A percentile compares a stretch with the other conserved stretches of the same genome.
phyloP scores from a whole-genome alignment of 1,140 invertebrate species.

The Aphis craccivora region DNA sequence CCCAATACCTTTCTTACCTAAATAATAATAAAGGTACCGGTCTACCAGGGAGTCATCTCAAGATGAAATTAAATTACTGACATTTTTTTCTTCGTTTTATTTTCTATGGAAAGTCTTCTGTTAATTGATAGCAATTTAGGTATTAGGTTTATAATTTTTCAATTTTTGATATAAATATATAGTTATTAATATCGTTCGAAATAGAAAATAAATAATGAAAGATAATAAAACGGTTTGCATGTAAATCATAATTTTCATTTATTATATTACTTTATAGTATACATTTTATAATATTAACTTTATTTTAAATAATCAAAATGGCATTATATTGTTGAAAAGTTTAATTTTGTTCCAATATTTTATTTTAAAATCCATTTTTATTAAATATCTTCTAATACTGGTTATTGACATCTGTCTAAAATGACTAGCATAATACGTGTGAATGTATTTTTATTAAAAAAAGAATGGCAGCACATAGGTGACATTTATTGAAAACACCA shows the following conservation, averaged over 20 bases:
- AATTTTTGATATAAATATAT: not conserved
- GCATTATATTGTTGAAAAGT: not conserved
- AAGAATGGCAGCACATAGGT: not conserved
- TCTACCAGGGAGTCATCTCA: not conserved
- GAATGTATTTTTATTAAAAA: not conserved
- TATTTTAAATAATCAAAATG: not conserved
- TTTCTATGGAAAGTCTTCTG: not conserved
- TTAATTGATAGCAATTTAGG: not conserved
- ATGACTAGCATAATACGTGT: not conserved
- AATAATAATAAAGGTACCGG: not conserved
- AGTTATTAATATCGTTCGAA: not conserved
- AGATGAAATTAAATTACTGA: not conserved
- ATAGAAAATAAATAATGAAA: not conserved
- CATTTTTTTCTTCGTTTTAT: not conserved
- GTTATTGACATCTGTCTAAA: not conserved
- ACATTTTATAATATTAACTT: not conserved
- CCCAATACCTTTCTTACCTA: not conserved
- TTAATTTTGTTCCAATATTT: not conserved
- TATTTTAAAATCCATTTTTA: not conserved
- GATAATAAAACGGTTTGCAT: not conserved
- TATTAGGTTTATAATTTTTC: not conserved
- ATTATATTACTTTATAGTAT: not conserved
- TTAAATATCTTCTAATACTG: not conserved
- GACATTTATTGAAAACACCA: slow-evolving; percentile 1
- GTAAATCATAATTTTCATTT: not conserved